Evolutionary conservation across 2,888 invertebrate genomes (phyloP).

Genomic region (Dione vanillae): DNA sequence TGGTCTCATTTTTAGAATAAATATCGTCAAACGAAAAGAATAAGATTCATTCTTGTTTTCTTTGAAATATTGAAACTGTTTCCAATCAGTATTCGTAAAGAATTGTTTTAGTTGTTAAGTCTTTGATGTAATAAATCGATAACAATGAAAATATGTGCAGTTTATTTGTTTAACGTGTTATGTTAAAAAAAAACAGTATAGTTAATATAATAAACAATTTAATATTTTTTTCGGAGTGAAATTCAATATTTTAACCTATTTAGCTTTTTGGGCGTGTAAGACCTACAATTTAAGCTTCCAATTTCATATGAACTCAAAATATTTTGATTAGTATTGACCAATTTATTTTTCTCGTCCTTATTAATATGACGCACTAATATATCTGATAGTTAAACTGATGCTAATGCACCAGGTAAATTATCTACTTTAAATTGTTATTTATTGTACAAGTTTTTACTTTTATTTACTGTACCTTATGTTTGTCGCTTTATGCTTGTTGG

Average conservation of each 20-base stretch:
- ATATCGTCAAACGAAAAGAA: background rate
- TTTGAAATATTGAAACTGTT: conserved; percentile 1
- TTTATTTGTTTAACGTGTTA: background rate
- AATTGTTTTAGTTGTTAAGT: conserved; percentile 3
- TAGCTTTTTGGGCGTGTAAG: too few species aligned
- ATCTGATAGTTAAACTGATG: too few species aligned
- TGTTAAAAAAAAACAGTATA: background rate
- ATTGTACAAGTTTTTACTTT: background rate
- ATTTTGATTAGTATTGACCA: too few species aligned
- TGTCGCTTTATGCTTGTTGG: conserved; percentile 21
- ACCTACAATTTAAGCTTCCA: too few species aligned
- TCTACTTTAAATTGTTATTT: background rate
- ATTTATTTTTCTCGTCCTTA: too few species aligned
- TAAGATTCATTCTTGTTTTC: background rate
- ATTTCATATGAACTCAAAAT: too few species aligned
- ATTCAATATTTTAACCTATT: background rate
- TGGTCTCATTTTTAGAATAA: background rate
- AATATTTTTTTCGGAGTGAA: background rate
- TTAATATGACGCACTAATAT: too few species aligned
- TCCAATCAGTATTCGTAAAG: conserved; percentile 10
- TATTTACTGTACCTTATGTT: background rate
- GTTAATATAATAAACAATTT: too few species aligned
- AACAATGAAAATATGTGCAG: background rate
- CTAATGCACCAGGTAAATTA: too few species aligned
- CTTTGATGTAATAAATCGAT: background rate